Evolutionary conservation across 2,888 invertebrate species (phyloP), one percentile per base, ranked within the genome.

Genomic region (Tiliacea aurago): DNA sequence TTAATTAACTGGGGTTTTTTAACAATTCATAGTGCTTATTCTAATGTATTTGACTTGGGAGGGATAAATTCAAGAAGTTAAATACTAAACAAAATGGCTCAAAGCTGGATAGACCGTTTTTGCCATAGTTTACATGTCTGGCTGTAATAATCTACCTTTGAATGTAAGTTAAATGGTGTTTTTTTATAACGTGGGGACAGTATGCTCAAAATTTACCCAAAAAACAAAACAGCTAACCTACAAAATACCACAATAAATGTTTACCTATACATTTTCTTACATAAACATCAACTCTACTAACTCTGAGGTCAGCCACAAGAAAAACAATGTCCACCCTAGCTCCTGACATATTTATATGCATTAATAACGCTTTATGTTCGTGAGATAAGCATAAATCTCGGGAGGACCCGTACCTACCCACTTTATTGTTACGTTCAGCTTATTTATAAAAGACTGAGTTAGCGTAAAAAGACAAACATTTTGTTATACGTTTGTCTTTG

Each of bases 291-390:
- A 59, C 4, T 23, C 11, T 9, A 68, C 41, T 72, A 62, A 49
- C 23, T 51, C 23, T 61, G 64, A 70, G 61, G 53, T 77, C 61
- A 37, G 43, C 70, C 56, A 59, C 63, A 61, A 80, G 62, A 55
- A 70, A 85, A 80, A 81, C 76, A 80, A 63, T 83, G 78, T 80
- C 81, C 78, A 76, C 85, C 76, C 76, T 79, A 77, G 65, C 90
- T 91, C 89, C 87, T 93, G 93, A 93, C 93, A 94, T 94, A 93
- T 94, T 94, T 94, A 94, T 94, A 94, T 92, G 93, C 93, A 94
- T 94, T 94, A 95, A 94, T 94, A 92, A 93, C 90, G 88, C 86
- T 95, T 94, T 95, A 95, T 93, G 88, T 90, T 83, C 78, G 86
- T 82, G 88, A 95, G 95, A 95, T 95, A 95, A 94, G 93, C 88